These are phyloP conservation scores for Sycophila sp. DNA, from an alignment of 1,140 invertebrate species.

Conservation along the genomic window DNA sequence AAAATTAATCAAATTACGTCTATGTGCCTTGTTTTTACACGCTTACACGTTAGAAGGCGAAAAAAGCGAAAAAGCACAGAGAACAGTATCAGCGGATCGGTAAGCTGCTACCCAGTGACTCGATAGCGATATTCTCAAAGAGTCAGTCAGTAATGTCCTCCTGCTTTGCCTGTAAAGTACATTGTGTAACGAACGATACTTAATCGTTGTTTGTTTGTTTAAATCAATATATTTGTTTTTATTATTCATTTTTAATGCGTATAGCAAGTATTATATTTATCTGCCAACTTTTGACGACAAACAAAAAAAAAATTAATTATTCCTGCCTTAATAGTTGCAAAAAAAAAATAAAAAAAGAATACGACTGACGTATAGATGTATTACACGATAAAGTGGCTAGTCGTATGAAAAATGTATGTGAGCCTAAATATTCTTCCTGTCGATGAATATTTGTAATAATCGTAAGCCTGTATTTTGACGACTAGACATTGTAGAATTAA, in stretches of 20 bases:
- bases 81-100: constrained; percentile 85
- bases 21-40: constrained; percentile 56
- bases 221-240: not conserved
- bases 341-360: too few species aligned
- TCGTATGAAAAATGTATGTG: not conserved
- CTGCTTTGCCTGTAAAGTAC: constrained; percentile 39
- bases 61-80: constrained; percentile 77
- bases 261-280: constrained; percentile 36
- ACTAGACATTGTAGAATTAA: constrained; percentile 6
- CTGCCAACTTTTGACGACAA: not conserved
- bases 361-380: constrained; percentile 23
- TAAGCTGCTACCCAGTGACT: constrained; percentile 70
- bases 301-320: not conserved
- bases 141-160: constrained; percentile 37
- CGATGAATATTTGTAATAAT: constrained; percentile 20
- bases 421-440: constrained; percentile 19
- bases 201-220: constrained; percentile 11
- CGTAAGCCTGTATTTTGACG: not conserved
- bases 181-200: constrained; percentile 31
- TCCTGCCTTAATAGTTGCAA: constrained; percentile 18
- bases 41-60: constrained; percentile 70
- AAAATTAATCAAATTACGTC: constrained; percentile 17
- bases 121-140: constrained; percentile 47
- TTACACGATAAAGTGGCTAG: constrained; percentile 17
- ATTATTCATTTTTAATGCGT: not conserved